phyloP scores from a whole-genome alignment of 2,888 invertebrate genomes.

The Cistogaster globosa region DNA sequence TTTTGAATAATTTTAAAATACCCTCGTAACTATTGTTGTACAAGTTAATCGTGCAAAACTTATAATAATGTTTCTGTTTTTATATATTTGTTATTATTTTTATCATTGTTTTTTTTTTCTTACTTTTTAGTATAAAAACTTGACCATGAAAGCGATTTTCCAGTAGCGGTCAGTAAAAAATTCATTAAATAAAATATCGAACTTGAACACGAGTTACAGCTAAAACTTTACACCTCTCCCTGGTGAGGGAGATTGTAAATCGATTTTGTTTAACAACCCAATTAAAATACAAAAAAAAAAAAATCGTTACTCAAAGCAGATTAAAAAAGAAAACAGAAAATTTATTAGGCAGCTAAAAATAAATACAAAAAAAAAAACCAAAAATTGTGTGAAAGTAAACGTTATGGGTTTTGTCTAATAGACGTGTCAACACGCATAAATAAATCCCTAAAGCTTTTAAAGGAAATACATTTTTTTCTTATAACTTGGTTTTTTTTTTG shows the following conservation, averaged over 20 bases:
- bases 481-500: no score
- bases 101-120: constrained; percentile 5
- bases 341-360: constrained; percentile 49
- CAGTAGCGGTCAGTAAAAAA: neutral
- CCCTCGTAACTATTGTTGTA: no score
- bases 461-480: neutral
- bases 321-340: constrained; percentile 29
- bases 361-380: neutral
- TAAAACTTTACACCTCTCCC: constrained; percentile 6
- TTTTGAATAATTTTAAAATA: no score
- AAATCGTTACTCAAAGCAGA: constrained; percentile 3
- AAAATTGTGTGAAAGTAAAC: neutral
- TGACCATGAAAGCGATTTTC: constrained; percentile 3
- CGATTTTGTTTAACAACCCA: constrained; percentile 34
- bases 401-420: constrained; percentile 53
- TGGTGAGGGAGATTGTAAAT: neutral
- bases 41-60: no score
- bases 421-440: constrained; percentile 53
- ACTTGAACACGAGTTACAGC: constrained; percentile 7
- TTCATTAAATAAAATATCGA: neutral
- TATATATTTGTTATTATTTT: no score
- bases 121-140: neutral
- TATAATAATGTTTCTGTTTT: no score
- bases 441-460: constrained; percentile 34
- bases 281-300: constrained; percentile 4